A percentile compares a stretch with the other conserved stretches of the same genome.
Evolutionary conservation across 2,113 vertebrate genomes (phyloP).

Genomic region (Charina bottae): DNA sequence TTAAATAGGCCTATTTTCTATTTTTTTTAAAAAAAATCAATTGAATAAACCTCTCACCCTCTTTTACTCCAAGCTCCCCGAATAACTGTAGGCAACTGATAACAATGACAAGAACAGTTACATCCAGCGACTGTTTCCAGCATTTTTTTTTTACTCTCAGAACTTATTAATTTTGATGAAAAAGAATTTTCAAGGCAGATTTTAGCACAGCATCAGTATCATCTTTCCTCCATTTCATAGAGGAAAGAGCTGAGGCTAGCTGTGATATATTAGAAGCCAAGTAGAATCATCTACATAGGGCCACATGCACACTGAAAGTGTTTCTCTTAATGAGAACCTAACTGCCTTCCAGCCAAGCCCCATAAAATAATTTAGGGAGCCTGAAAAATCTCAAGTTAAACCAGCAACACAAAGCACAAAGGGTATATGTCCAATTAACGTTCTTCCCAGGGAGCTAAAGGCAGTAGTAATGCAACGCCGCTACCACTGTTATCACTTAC

Average conservation of each 20-base stretch:
- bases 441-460: conserved; percentile 25
- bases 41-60: background rate
- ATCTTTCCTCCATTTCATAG: background rate
- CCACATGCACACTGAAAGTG: background rate
- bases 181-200: background rate
- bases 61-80: background rate
- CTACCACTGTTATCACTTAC: background rate
- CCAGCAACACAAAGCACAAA: background rate
- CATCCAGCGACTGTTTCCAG: background rate
- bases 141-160: background rate
- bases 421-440: conserved; percentile 31
- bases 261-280: background rate
- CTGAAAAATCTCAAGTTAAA: background rate
- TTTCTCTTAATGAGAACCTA: background rate
- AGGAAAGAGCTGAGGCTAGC: background rate
- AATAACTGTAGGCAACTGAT: background rate
- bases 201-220: background rate
- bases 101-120: background rate
- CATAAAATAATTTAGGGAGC: background rate
- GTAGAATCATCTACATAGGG: background rate
- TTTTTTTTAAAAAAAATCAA: background rate
- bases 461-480: conserved; percentile 8
- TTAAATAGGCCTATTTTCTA: background rate
- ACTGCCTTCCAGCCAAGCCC: background rate
- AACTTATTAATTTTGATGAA: background rate